Evolutionary conservation across 2,113 vertebrate species (phyloP), one percentile per base, ranked within the genome.

Genomic region (cat (Felis catus)): DNA sequence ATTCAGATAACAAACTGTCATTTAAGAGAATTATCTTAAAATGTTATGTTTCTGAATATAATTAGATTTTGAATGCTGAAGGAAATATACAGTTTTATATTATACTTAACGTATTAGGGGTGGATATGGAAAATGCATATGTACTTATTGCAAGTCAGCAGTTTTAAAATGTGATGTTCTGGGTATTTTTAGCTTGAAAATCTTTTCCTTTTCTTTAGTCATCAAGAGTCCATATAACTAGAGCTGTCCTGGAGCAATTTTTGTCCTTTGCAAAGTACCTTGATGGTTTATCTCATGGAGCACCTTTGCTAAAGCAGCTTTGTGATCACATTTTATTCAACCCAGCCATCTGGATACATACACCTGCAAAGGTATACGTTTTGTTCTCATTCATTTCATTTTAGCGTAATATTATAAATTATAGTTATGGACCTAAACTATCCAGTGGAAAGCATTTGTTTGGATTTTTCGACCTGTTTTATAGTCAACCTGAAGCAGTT

Each of bases 281-380:
- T 92, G 99, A 99, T 93, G 99, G 99, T 82, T 99, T 99, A 96
- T 99, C 99, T 95, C 99, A 99, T 45, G 99, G 99, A 92, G 99
- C 99, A 83, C 99, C 99, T 48, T 99, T 99, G 78, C 98, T 99
- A 97, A 99, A 99, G 97, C 99, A 99, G 97, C 99, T 99, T 97
- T 99, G 99, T 98, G 99, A 99, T 98, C 99, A 99, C 85, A 99
- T 99, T 97, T 99, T 99, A 96, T 99, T 99, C 98, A 99, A 99
- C 94, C 99, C 99, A 36, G 99, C 99, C 98, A 99, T 99, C 98
- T 99, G 99, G 99, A 99, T 99, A 98, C 99, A 99, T 97, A 99
- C 99, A 2, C 99, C 99, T 94, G 99, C 99, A 98, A 99, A 99
- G 99, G 99, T 99, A 97, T 96, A 94, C 3, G 51, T 29, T 63